Evolutionary conservation across 2,888 invertebrate species (phyloP), one percentile per base, ranked within the genome.

Genomic region (Dynastes grantii): DNA sequence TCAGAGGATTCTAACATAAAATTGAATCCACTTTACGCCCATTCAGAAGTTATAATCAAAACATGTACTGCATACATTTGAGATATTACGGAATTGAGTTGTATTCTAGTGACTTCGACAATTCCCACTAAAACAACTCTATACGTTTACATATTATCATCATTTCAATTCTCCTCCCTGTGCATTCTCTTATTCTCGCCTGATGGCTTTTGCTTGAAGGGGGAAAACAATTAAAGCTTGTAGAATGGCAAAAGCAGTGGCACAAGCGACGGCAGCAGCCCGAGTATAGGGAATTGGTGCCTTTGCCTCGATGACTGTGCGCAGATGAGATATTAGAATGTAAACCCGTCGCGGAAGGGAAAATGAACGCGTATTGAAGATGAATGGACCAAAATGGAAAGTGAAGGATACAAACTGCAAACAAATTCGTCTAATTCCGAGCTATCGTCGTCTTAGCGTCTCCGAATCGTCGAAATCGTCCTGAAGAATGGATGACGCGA

Each of bases 351-450:
- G 9, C 11, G 32, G 9, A 63, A 29, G 70, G 40, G 73, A 58
- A 73, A 58, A 73, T 61, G 58, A 73, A 37, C 37, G 58, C 37
- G 73, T 22, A n/a, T 9, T 27, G n/a, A 22, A 61, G 73, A 73
- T 61, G 73, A 58, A 73, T 61, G 73, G 73, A 9, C 73, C 27
- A 45, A 45, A 73, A 61, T 58, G 73, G 58, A 61, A 73, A 73
- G 58, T 73, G 73, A 73, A 58, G 73, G 55, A 27, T 73, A 73
- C 73, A 73, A 73, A 73, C 58, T 73, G 73, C 73, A 58, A 73
- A 73, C 73, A 73, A 73, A 73, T 73, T 73, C 73, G 73, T 73
- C 73, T 73, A 70, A 70, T 70, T 70, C 37, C 22, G 55, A 55
- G n/a, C 22, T 13, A 45, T 45, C 45, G 45, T 11, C 45, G 45